Evolutionary conservation across 1,140 invertebrate genomes (phyloP).

Genomic region (Trichonephila inaurata): DNA sequence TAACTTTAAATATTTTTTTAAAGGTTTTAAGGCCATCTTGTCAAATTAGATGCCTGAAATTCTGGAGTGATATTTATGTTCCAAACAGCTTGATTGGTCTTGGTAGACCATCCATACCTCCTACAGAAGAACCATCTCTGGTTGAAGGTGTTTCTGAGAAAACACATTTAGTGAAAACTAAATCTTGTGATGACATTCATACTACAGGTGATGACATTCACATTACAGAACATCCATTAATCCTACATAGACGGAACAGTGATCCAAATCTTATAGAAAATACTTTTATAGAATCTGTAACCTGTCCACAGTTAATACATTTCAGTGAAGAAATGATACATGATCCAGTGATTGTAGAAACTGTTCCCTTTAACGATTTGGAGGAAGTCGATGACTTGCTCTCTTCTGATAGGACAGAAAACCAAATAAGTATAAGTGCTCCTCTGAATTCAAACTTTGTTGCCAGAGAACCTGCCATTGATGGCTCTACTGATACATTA

Average conservation of each 20-base stretch:
- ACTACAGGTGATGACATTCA: slow-evolving; percentile 86
- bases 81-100: slow-evolving; percentile 77
- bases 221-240: slow-evolving; percentile 84
- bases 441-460: slow-evolving; percentile 42
- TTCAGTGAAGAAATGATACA: background rate
- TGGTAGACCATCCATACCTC: background rate
- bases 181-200: slow-evolving; percentile 87
- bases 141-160: slow-evolving; percentile 54
- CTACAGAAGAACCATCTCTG: slow-evolving; percentile 16
- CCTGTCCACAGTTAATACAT: background rate
- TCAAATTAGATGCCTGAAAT: slow-evolving; percentile 89
- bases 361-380: background rate
- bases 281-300: slow-evolving; percentile 13
- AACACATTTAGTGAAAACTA: slow-evolving; percentile 80
- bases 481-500: slow-evolving; percentile 82
- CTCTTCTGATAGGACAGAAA: slow-evolving; percentile 25
- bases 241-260: slow-evolving; percentile 86
- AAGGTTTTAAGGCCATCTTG: slow-evolving; percentile 92
- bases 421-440: background rate
- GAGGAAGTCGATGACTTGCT: background rate
- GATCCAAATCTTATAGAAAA: slow-evolving; percentile 87
- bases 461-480: slow-evolving; percentile 79
- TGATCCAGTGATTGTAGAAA: background rate
- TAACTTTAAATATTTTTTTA: too few relatives aligned
- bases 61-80: slow-evolving; percentile 93